Conservation (phyloP, 2,888 invertebrate species). For the Eledone cirrhosa region DNA sequence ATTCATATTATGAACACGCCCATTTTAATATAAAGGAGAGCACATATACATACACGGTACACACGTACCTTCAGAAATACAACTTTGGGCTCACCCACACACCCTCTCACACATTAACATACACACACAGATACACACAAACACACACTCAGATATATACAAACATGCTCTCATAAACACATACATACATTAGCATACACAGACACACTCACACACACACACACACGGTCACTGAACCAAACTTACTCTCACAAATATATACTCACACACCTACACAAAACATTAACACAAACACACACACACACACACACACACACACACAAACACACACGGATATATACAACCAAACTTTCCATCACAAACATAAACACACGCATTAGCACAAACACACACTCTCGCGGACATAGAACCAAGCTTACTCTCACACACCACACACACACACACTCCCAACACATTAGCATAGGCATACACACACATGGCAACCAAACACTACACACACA, state of each 20-base stretch:
- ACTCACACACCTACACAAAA: too few relatives aligned
- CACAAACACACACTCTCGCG: background rate
- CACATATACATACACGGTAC: background rate
- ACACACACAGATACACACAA: background rate
- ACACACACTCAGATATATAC: background rate
- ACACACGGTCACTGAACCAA: too few relatives aligned
- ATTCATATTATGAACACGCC: too few relatives aligned
- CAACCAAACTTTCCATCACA: background rate
- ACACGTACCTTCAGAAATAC: background rate
- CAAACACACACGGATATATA: background rate
- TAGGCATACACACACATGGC: too few relatives aligned
- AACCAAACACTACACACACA: too few relatives aligned
- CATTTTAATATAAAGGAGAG: background rate
- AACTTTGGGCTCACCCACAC: background rate
- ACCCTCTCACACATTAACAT: background rate
- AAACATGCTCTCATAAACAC: background rate
- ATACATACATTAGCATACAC: background rate
- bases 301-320: background rate
- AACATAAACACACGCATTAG: background rate
- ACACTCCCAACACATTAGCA: too few relatives aligned
- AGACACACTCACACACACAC: background rate
- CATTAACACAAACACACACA: too few relatives aligned
- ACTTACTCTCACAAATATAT: too few relatives aligned
- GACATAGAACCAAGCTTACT: too few relatives aligned
- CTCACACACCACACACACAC: too few relatives aligned